phyloP scores from a whole-genome alignment of 2,113 vertebrate species.

The Nettapus auritus region DNA sequence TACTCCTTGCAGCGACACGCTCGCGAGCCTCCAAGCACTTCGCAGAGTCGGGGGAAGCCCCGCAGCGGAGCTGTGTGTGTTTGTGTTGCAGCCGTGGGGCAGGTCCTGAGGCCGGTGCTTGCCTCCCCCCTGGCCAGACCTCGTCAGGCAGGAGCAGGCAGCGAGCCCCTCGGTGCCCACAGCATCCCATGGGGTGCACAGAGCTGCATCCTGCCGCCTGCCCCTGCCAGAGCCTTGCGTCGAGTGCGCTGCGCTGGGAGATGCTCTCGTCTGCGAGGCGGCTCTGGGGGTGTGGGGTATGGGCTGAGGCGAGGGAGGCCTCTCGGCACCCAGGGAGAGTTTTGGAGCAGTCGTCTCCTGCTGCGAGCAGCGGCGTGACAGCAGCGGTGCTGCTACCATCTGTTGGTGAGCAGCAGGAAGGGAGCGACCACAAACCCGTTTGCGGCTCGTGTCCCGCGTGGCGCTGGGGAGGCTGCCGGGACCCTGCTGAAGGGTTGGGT shows the following conservation, averaged over 20 bases:
- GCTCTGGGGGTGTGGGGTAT: neutral
- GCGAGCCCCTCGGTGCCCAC: rapidly evolving
- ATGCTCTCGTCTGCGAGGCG: neutral
- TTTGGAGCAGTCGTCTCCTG: neutral
- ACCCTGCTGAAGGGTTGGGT: neutral
- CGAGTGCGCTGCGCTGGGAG: neutral
- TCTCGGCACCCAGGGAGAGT: conserved; percentile 1
- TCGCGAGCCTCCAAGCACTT: conserved; percentile 38
- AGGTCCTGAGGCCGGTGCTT: neutral
- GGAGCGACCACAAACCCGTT: neutral
- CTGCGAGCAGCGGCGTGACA: neutral
- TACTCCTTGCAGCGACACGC: neutral
- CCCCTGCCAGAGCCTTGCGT: neutral
- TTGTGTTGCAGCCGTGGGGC: conserved; percentile 7
- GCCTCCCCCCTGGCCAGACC: neutral
- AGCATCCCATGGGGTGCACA: neutral
- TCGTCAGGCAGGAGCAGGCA: neutral
- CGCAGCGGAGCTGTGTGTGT: conserved; percentile 17
- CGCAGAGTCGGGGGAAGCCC: conserved; percentile 51
- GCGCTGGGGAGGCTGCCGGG: neutral
- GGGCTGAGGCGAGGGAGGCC: neutral
- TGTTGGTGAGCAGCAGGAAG: conserved; percentile 57
- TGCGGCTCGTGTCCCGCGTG: neutral
- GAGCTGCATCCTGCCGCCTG: neutral
- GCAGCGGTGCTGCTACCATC: conserved; percentile 54